A percentile compares a stretch with the other conserved stretches of the same genome.
phyloP scores from a whole-genome alignment of 1,140 invertebrate genomes.

The Wasmannia auropunctata region DNA sequence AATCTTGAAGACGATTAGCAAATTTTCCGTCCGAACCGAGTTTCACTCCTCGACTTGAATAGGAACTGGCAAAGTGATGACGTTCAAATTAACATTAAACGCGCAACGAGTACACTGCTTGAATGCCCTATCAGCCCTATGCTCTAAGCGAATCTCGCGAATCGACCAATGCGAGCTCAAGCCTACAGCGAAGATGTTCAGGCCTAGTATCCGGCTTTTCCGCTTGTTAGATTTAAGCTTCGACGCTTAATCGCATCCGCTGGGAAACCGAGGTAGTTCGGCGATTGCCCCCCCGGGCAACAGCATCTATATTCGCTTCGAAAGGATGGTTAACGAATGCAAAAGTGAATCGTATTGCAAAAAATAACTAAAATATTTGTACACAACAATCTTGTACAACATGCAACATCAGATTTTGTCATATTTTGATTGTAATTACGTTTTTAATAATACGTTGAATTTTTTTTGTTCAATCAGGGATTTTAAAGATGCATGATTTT shows the following conservation, averaged over 20 bases:
- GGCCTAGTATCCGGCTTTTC: slow-evolving; percentile 67
- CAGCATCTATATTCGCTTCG: slow-evolving; percentile 14
- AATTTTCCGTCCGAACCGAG: background rate
- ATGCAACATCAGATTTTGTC: background rate
- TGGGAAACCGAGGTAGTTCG: slow-evolving; percentile 45
- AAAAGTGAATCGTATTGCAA: background rate
- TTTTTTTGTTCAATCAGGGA: background rate
- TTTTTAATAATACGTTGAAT: background rate
- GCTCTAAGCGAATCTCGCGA: slow-evolving; percentile 19
- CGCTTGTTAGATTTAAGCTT: slow-evolving; percentile 75
- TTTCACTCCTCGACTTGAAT: slow-evolving; percentile 34
- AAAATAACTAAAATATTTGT: background rate
- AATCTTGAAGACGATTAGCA: background rate
- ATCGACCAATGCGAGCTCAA: background rate
- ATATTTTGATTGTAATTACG: background rate
- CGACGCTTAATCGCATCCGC: slow-evolving; percentile 64
- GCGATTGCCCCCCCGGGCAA: slow-evolving; percentile 15
- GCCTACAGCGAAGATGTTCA: slow-evolving; percentile 22
- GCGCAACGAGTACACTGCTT: slow-evolving; percentile 31
- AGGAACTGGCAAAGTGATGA: background rate
- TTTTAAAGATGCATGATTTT: background rate
- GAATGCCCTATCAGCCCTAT: slow-evolving; percentile 52
- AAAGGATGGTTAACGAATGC: background rate
- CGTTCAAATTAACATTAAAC: slow-evolving; percentile 28
- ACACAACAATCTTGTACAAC: background rate